A percentile compares a stretch with the other conserved stretches of the same genome.
phyloP scores from a whole-genome alignment of 2,888 invertebrate genomes.

The Acanthosepion pharaonis region DNA sequence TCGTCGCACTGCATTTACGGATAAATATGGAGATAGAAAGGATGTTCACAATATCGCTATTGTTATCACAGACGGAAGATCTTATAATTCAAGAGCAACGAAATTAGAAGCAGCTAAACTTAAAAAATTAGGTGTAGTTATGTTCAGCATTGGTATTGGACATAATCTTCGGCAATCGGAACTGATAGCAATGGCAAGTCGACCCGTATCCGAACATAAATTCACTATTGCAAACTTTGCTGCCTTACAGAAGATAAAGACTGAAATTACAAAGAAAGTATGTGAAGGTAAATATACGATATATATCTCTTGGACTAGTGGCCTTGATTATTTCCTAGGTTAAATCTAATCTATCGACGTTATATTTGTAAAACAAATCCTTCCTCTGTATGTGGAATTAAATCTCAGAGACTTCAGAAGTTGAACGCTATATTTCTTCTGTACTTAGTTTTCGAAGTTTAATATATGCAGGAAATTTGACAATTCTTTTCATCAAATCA shows the following conservation, averaged over 20 bases:
- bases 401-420: no score
- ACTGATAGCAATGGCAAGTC: constrained; percentile 63
- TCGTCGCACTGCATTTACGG: constrained; percentile 51
- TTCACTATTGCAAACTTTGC: constrained; percentile 66
- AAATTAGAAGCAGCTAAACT: constrained; percentile 56
- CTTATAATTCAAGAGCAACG: constrained; percentile 57
- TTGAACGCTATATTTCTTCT: no score
- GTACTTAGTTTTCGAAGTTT: no score
- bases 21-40: constrained; percentile 58
- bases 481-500: no score
- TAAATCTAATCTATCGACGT: no score
- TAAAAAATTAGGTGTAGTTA: constrained; percentile 55
- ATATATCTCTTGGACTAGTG: no score
- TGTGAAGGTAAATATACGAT: neutral
- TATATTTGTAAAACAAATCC: no score
- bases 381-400: no score
- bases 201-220: constrained; percentile 61
- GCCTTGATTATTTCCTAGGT: no score
- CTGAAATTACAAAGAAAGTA: neutral
- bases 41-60: constrained; percentile 64
- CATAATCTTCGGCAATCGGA: constrained; percentile 57
- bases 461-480: no score
- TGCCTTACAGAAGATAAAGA: constrained; percentile 53
- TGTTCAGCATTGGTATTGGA: constrained; percentile 64
- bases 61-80: constrained; percentile 66